Percentiles rank a stretch among this genome's conserved stretches.
These are phyloP conservation scores for Pediacus dermestoides DNA, from an alignment of 2,888 invertebrate species.

Conservation along the genomic window DNA sequence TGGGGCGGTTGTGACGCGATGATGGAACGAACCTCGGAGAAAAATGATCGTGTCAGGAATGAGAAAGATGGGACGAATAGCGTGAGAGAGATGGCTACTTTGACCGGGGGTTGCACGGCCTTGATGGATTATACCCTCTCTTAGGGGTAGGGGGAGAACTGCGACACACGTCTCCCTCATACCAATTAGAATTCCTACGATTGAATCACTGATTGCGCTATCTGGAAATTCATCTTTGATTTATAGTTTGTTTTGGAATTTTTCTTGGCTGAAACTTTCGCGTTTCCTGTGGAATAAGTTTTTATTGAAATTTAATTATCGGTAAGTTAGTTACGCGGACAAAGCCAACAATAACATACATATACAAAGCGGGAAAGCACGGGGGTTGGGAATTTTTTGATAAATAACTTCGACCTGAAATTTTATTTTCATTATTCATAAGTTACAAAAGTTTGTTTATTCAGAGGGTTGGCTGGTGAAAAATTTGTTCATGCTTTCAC, in stretches of 20 bases:
- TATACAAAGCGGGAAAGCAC: no score
- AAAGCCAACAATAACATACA: no score
- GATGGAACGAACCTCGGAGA: conserved; percentile 70
- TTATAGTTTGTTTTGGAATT: conserved; percentile 23
- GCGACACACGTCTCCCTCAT: conserved; percentile 46
- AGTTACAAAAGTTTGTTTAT: conserved; percentile 37
- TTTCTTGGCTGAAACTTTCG: no score
- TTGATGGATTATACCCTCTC: conserved; percentile 53
- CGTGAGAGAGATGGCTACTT: conserved; percentile 60
- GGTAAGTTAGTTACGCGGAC: no score
- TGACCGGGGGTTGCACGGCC: conserved; percentile 54
- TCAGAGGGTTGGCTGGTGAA: conserved; percentile 41
- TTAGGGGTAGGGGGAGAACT: conserved; percentile 34
- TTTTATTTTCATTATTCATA: conserved; percentile 42
- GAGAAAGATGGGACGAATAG: conserved; percentile 38
- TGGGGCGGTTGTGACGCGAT: conserved; percentile 67
- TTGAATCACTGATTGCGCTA: conserved; percentile 45
- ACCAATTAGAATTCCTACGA: conserved; percentile 50
- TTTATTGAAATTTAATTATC: no score
- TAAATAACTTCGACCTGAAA: conserved; percentile 37
- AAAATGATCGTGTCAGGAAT: conserved; percentile 64
- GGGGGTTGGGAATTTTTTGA: no score
- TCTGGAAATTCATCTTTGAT: conserved; percentile 23
- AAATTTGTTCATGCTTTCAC: conserved; percentile 45
- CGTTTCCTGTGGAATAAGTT: no score